Conservation (phyloP, 2,113 vertebrate genomes). For the Sciurus niger region DNA sequence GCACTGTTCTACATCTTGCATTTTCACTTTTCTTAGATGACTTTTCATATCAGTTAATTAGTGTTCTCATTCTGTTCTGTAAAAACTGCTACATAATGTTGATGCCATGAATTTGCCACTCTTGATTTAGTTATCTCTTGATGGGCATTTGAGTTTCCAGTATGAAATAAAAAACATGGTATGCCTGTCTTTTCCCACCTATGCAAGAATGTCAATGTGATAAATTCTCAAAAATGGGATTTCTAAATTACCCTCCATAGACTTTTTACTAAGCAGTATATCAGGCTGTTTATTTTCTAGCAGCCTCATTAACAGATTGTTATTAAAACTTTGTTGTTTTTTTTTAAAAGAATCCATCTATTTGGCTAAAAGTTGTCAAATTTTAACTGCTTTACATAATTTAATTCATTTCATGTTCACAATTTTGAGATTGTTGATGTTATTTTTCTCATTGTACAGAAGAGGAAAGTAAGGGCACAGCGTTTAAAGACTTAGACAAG, state of each 20-base stretch:
- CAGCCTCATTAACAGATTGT: constrained; percentile 17
- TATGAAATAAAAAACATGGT: constrained; percentile 14
- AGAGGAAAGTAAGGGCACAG: constrained; percentile 38
- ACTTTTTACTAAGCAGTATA: constrained; percentile 19
- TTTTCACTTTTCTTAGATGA: constrained; percentile 40
- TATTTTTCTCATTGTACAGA: constrained; percentile 13
- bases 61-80: background rate
- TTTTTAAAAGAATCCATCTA: constrained; percentile 32
- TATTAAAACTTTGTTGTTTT: constrained; percentile 18
- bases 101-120: constrained; percentile 30
- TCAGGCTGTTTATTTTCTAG: constrained; percentile 8
- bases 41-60: background rate
- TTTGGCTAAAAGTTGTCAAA: constrained; percentile 41
- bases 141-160: background rate
- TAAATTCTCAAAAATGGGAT: constrained; percentile 43
- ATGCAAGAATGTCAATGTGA: background rate
- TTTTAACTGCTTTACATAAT: constrained; percentile 53
- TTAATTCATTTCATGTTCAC: constrained; percentile 65
- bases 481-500: constrained; percentile 6
- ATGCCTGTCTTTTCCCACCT: constrained; percentile 22
- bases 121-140: constrained; percentile 45
- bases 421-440: constrained; percentile 32
- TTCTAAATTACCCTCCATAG: constrained; percentile 10
- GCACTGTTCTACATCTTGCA: background rate
- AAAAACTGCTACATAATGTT: constrained; percentile 19